A percentile compares a stretch with the other conserved stretches of the same genome.
These are phyloP conservation scores for Labrus mixtus DNA, from an alignment of 2,113 vertebrate genomes.

Conservation along the genomic window DNA sequence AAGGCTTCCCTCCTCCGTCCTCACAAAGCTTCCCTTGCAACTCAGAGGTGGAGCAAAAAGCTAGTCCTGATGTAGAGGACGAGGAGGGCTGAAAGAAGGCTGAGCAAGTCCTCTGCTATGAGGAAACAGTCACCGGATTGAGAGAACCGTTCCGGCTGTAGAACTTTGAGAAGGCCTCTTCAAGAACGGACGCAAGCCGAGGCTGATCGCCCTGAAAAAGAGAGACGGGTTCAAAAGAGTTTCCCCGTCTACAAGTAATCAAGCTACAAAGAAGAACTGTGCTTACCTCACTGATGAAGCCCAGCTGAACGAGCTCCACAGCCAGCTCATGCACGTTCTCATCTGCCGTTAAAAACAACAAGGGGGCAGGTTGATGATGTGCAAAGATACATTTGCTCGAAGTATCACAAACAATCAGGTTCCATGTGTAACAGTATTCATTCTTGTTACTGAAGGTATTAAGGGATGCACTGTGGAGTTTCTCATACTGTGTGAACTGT, in stretches of 20 bases:
- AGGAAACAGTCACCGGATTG: conserved; percentile 95
- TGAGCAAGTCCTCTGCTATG: conserved; percentile 82
- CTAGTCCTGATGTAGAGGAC: conserved; percentile 61
- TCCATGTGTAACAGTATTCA: too few relatives aligned
- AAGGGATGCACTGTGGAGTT: too few relatives aligned
- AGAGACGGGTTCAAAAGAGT: neutral
- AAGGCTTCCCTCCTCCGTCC: conserved; percentile 62
- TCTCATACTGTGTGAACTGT: too few relatives aligned
- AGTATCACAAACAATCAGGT: too few relatives aligned
- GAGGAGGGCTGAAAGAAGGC: conserved; percentile 57
- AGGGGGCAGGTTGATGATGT: neutral
- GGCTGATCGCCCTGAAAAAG: conserved; percentile 91
- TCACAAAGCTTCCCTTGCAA: conserved; percentile 66
- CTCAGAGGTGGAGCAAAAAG: conserved; percentile 56
- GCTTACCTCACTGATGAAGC: conserved; percentile 96
- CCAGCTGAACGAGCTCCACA: conserved; percentile 95
- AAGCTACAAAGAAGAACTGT: neutral
- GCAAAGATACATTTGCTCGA: too few relatives aligned
- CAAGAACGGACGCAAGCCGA: conserved; percentile 92
- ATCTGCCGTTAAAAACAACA: conserved; percentile 78
- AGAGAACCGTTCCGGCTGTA: conserved; percentile 93
- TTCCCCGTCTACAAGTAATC: too few relatives aligned
- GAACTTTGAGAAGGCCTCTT: conserved; percentile 97
- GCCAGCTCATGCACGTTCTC: conserved; percentile 96
- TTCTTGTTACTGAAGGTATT: too few relatives aligned